Conservation (phyloP, 2,888 invertebrate genomes). For the Linyphia triangularis region DNA sequence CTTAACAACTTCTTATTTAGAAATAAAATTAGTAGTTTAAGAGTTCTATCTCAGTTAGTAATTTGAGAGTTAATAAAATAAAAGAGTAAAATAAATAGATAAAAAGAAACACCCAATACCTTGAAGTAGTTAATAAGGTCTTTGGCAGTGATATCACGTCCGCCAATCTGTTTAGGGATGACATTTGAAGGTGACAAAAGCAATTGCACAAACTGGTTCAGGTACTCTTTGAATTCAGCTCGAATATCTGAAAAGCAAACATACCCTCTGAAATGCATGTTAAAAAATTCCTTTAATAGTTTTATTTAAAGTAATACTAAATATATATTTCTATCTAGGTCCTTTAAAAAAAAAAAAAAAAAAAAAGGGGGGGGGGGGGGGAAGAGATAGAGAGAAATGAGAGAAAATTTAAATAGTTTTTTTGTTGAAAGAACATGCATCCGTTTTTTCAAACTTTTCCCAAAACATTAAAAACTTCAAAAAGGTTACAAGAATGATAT, state of each 20-base stretch:
- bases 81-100: not conserved
- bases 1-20: not conserved
- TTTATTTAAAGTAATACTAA: not conserved
- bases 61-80: not conserved
- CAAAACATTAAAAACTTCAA: no score
- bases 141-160: constrained; percentile 92
- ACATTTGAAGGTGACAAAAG: constrained; percentile 93
- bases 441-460: no score
- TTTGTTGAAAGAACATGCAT: no score
- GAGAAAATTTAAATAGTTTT: no score
- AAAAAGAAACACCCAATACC: constrained; percentile 10
- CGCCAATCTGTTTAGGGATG: constrained; percentile 96
- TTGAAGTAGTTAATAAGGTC: constrained; percentile 96
- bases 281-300: no score
- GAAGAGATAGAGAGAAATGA: no score
- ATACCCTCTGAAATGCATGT: no score
- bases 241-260: constrained; percentile 87
- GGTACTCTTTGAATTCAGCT: constrained; percentile 91
- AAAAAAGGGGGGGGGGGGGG: not conserved
- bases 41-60: not conserved
- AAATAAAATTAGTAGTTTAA: not conserved
- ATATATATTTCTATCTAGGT: not conserved
- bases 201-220: constrained; percentile 92
- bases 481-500: no score
- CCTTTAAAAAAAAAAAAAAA: not conserved